Conservation (phyloP, 2,888 invertebrate species). For the Patella pellucida region DNA sequence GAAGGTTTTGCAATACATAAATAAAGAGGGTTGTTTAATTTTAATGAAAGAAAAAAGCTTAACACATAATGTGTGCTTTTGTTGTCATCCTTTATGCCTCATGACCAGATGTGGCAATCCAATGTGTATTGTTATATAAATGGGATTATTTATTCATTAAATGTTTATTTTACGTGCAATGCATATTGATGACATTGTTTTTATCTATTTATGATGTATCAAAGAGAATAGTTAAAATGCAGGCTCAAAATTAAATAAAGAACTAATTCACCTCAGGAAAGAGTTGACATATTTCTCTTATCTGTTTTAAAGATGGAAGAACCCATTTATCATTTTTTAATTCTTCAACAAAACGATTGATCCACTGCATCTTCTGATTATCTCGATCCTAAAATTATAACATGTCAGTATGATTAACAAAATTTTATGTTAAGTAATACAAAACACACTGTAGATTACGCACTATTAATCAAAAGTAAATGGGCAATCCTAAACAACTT, state of each 20-base stretch:
- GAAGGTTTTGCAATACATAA: no score
- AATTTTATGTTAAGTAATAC: not conserved
- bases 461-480: no score
- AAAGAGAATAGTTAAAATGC: not conserved
- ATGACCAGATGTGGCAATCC: no score
- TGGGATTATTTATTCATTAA: no score
- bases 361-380: slow-evolving; percentile 94
- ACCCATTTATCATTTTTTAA: slow-evolving; percentile 86
- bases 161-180: not conserved
- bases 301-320: slow-evolving; percentile 93
- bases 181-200: not conserved
- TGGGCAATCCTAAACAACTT: no score
- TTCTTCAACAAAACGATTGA: slow-evolving; percentile 96
- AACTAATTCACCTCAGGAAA: slow-evolving; percentile 78
- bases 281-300: slow-evolving; percentile 93
- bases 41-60: no score
- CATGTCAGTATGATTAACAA: not conserved
- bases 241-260: not conserved
- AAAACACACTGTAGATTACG: no score
- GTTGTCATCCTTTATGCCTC: no score
- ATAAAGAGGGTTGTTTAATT: no score
- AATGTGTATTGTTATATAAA: no score
- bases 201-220: no score
- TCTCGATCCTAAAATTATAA: slow-evolving; percentile 81
- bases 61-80: no score